phyloP scores from a whole-genome alignment of 2,113 vertebrate species.

The Brachionichthys hirsutus region DNA sequence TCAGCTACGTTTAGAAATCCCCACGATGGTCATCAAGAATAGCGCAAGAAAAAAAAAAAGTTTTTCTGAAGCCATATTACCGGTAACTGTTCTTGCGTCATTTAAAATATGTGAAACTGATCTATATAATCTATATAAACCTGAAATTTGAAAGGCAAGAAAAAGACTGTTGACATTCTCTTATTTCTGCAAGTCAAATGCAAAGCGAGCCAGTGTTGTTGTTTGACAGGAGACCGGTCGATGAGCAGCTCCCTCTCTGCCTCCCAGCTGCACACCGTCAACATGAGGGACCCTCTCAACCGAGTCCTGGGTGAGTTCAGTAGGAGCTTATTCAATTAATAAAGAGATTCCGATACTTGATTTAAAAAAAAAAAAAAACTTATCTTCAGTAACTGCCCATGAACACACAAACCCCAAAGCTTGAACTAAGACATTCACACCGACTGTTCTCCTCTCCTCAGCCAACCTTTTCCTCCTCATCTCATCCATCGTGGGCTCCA shows the following conservation, averaged over 20 bases:
- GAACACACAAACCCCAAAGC: too few species aligned
- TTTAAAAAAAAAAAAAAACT: too few species aligned
- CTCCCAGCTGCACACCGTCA: constrained; percentile 95
- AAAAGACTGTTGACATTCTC: too few species aligned
- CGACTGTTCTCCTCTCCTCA: constrained; percentile 49
- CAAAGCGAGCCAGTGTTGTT: neutral
- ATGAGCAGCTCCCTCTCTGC: constrained; percentile 96
- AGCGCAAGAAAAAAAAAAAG: too few species aligned
- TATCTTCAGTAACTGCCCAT: too few species aligned
- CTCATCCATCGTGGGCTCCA: constrained; percentile 90
- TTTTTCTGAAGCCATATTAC: too few species aligned
- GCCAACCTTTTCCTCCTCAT: constrained; percentile 97
- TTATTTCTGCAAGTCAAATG: neutral
- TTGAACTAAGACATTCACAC: neutral
- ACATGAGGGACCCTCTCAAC: constrained; percentile 95
- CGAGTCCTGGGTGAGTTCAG: constrained; percentile 86
- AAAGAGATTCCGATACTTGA: too few species aligned
- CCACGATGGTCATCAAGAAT: neutral
- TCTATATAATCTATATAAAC: neutral
- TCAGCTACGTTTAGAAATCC: neutral
- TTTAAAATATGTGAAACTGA: neutral
- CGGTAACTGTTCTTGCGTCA: too few species aligned
- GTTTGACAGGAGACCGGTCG: constrained; percentile 81
- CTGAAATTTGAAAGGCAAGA: neutral
- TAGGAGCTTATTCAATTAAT: too few species aligned